phyloP scores from a whole-genome alignment of 2,888 invertebrate genomes.

The Chloroclystis v-ata region DNA sequence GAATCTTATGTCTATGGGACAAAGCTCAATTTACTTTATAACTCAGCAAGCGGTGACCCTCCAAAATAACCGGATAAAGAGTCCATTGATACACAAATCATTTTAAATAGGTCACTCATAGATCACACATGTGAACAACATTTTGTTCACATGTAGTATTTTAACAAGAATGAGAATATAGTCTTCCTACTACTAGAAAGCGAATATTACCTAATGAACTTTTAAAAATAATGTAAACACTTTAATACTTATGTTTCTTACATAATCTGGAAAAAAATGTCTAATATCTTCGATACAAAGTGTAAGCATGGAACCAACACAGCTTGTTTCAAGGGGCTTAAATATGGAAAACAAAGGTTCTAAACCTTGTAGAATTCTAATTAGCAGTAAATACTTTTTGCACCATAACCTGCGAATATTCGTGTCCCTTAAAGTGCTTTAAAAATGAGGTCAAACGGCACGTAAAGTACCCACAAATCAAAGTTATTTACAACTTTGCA shows the following conservation, averaged over 20 bases:
- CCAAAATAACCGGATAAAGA: constrained; percentile 14
- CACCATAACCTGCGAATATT: background rate
- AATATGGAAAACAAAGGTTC: no score
- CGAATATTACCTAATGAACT: no score
- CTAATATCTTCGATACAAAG: no score
- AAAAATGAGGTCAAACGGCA: no score
- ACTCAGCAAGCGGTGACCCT: background rate
- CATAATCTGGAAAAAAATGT: no score
- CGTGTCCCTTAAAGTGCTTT: no score
- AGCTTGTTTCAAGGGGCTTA: no score
- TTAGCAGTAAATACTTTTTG: background rate
- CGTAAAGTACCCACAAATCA: background rate
- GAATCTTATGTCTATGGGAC: background rate
- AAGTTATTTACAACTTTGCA: background rate
- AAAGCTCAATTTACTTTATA: background rate
- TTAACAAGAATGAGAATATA: no score
- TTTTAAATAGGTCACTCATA: constrained; percentile 14
- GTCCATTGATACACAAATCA: constrained; percentile 19
- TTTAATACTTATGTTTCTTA: no score
- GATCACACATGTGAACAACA: background rate
- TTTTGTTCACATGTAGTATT: background rate
- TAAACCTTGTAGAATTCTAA: no score
- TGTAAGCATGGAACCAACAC: no score
- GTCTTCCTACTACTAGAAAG: background rate
- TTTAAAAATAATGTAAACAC: no score